These are phyloP conservation scores for Tetrax tetrax DNA, from an alignment of 2,113 vertebrate genomes.

Conservation along the genomic window DNA sequence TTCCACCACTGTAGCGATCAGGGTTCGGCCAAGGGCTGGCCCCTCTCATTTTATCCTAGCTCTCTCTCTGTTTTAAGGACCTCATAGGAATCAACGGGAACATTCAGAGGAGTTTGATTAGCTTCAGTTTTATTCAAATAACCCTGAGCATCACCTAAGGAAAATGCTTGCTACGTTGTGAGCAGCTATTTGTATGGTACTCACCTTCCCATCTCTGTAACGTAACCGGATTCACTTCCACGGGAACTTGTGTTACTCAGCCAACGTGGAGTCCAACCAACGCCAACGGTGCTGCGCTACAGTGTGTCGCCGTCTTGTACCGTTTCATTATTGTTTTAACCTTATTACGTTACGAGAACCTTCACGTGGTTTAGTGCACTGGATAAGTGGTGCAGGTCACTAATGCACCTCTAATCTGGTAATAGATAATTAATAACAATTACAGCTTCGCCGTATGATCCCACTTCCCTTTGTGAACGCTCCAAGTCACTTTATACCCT, in stretches of 20 bases:
- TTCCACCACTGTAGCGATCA: neutral
- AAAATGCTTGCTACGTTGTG: neutral
- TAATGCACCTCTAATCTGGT: constrained; percentile 40
- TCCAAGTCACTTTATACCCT: neutral
- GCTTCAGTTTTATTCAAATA: neutral
- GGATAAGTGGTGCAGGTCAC: constrained; percentile 25
- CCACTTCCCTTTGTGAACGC: neutral
- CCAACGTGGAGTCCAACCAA: neutral
- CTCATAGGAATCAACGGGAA: neutral
- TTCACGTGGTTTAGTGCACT: neutral
- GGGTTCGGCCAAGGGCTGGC: neutral
- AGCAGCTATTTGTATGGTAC: neutral
- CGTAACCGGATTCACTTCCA: neutral
- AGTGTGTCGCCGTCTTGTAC: neutral
- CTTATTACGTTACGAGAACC: neutral
- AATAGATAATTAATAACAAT: constrained; percentile 51
- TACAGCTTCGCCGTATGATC: neutral
- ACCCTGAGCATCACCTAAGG: neutral
- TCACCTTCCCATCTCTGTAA: neutral
- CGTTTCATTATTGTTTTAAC: constrained; percentile 32
- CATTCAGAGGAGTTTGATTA: neutral
- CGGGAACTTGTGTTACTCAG: fast-evolving
- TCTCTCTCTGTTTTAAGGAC: neutral
- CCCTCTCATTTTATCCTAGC: neutral
- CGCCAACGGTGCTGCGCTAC: neutral